These are phyloP conservation scores for Bovichtus diacanthus DNA, from an alignment of 2,797 vertebrate species.

Conservation along the genomic window DNA sequence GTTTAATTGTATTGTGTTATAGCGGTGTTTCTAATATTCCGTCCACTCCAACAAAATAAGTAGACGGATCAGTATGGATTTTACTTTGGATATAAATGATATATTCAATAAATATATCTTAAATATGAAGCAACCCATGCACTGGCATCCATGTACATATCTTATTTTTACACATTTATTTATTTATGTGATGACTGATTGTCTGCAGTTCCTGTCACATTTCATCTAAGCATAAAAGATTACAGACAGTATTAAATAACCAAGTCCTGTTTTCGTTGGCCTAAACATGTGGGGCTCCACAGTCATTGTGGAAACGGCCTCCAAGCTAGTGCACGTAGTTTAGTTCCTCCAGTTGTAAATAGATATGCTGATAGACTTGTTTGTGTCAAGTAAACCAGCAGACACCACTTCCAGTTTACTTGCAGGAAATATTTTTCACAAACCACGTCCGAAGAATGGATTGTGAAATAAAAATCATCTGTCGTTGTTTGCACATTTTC, in stretches of 20 bases:
- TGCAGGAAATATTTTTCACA: conserved; percentile 53
- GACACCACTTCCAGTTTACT: conserved; percentile 29
- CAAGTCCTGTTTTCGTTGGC: neutral
- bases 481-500: conserved; percentile 13
- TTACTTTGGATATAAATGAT: neutral
- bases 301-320: neutral
- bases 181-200: neutral
- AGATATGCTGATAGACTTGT: conserved; percentile 50
- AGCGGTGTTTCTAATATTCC: neutral
- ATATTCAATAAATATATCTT: neutral
- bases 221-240: neutral
- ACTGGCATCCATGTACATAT: neutral
- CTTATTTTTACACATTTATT: neutral
- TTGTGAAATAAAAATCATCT: conserved; percentile 53
- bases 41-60: neutral
- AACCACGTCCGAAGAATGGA: conserved; percentile 32
- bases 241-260: neutral
- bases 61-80: neutral
- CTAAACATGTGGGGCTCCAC: neutral
- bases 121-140: neutral
- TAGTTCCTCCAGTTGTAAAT: conserved; percentile 31
- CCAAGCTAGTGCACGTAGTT: neutral
- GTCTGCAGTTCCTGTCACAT: neutral
- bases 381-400: conserved; percentile 10
- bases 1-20: too few species aligned